These are phyloP conservation scores for Drosophila prostipennis DNA, from an alignment of 2,888 invertebrate species.

Conservation along the genomic window DNA sequence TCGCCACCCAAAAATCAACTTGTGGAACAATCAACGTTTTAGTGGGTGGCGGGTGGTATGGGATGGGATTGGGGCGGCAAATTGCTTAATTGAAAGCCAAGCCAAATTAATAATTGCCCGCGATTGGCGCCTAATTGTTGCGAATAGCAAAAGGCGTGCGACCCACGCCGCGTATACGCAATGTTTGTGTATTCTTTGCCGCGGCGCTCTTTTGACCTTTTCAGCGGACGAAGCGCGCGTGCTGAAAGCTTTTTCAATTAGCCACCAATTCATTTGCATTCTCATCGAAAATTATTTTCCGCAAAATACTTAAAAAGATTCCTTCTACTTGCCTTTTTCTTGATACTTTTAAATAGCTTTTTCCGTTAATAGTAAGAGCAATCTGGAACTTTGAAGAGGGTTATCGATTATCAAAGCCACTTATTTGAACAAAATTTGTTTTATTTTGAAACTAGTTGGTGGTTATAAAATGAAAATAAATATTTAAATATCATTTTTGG, in stretches of 20 bases:
- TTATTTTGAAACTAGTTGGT: too few relatives aligned
- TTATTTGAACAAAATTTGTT: too few relatives aligned
- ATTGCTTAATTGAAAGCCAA: constrained; percentile 76
- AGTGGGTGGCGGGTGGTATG: background rate
- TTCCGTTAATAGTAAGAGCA: background rate
- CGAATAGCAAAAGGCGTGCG: constrained; percentile 62
- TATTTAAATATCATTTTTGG: too few relatives aligned
- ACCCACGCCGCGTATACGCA: constrained; percentile 69
- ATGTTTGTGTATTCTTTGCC: constrained; percentile 43
- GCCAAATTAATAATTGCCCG: constrained; percentile 72
- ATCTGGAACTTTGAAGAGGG: background rate
- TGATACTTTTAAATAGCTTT: constrained; percentile 2
- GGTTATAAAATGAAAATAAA: too few relatives aligned
- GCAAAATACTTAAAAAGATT: constrained; percentile 16
- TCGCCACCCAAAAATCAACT: constrained; percentile 9
- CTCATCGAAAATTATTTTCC: constrained; percentile 36
- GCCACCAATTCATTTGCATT: constrained; percentile 69
- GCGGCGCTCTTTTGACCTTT: constrained; percentile 47
- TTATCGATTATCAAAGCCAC: constrained; percentile 3
- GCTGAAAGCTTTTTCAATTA: constrained; percentile 73
- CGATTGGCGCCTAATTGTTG: constrained; percentile 75
- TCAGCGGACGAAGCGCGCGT: constrained; percentile 20
- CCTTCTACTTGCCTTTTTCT: constrained; percentile 1
- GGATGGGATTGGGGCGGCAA: constrained; percentile 37
- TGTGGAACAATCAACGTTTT: constrained; percentile 20